phyloP scores from a whole-genome alignment of 1,140 invertebrate species.

The Calosoma granatense region DNA sequence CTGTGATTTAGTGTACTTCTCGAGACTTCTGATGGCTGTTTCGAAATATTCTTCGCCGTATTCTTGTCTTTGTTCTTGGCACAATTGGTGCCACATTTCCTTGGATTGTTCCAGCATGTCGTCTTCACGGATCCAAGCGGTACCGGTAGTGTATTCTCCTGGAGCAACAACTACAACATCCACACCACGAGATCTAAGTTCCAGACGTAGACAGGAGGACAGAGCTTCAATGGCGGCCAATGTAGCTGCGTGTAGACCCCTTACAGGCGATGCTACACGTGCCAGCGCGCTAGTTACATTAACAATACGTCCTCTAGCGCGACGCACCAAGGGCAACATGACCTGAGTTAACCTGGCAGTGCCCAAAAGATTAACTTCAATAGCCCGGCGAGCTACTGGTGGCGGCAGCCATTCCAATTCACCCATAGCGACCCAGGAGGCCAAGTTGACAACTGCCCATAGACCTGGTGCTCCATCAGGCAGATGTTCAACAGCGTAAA shows the following conservation, averaged over 20 bases:
- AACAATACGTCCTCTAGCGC: constrained; percentile 59
- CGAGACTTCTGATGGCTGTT: constrained; percentile 58
- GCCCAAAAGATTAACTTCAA: constrained; percentile 68
- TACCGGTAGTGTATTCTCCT: constrained; percentile 67
- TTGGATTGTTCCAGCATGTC: constrained; percentile 63
- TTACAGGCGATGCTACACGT: constrained; percentile 61
- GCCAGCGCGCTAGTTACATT: constrained; percentile 60
- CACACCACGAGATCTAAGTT: constrained; percentile 63
- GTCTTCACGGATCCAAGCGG: constrained; percentile 60
- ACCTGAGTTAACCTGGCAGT: constrained; percentile 64
- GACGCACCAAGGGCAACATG: constrained; percentile 67
- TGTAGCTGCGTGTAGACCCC: constrained; percentile 68
- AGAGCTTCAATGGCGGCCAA: constrained; percentile 71
- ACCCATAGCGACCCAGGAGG: constrained; percentile 76
- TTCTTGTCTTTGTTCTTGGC: constrained; percentile 61
- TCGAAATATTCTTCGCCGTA: constrained; percentile 76
- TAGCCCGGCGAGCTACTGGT: constrained; percentile 32
- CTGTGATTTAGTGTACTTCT: constrained; percentile 61
- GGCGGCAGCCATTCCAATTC: constrained; percentile 82
- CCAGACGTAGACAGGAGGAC: constrained; percentile 66
- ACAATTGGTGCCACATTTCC: constrained; percentile 67
- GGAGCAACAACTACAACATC: constrained; percentile 73
- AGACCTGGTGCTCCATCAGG: constrained; percentile 66
- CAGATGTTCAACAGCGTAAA: constrained; percentile 64
- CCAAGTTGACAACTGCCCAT: constrained; percentile 85